Evolutionary conservation across 2,113 vertebrate species (phyloP).

Genomic region (Hylia prasina): DNA sequence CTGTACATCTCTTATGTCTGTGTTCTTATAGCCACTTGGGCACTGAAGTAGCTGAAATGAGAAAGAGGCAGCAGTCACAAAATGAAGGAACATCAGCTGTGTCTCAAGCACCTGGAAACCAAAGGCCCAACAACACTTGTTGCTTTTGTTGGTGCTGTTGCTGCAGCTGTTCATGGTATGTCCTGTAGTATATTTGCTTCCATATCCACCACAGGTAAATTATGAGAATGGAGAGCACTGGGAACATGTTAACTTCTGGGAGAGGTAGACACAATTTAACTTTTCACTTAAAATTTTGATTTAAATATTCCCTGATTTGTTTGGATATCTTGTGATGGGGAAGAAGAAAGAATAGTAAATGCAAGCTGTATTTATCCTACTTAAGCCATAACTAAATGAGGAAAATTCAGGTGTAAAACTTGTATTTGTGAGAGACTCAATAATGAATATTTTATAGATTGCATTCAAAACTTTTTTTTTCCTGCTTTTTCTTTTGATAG

Average conservation of each 20-base stretch:
- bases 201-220: not conserved
- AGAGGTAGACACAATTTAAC: not conserved
- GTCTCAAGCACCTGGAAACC: constrained; percentile 76
- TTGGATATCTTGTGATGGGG: not conserved
- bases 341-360: not conserved
- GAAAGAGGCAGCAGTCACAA: constrained; percentile 80
- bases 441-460: not conserved
- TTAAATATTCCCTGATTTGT: not conserved
- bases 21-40: constrained; percentile 67
- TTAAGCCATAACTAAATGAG: not conserved
- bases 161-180: constrained; percentile 85
- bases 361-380: not conserved
- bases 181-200: constrained; percentile 22
- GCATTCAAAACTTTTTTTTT: not conserved
- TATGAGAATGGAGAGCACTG: not conserved
- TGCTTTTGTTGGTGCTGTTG: constrained; percentile 86
- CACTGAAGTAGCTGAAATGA: constrained; percentile 75
- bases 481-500: not conserved
- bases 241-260: not conserved
- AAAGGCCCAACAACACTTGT: constrained; percentile 82
- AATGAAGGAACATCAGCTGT: constrained; percentile 78
- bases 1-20: constrained; percentile 49
- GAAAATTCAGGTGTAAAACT: not conserved
- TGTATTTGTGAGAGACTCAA: not conserved
- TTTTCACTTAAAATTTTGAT: not conserved